Base-by-base conservation (phyloP, 2,888 invertebrate genomes). In the Melolontha melolontha region DNA sequence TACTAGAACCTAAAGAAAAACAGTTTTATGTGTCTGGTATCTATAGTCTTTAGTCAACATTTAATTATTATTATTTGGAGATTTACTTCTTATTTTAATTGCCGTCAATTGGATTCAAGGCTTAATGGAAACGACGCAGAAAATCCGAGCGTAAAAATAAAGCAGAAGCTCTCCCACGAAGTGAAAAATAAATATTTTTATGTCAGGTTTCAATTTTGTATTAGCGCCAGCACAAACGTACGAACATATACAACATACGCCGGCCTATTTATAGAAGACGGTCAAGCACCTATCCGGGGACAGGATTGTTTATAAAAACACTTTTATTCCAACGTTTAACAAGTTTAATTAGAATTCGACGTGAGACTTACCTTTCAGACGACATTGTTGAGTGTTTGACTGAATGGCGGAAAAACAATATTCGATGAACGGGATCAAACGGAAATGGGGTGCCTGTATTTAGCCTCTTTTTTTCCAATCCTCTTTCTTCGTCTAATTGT, bases 241-340 rank as follows among this genome's bases (percentile, higher is more conserved):
- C 34, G 34, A 5, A 34, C 34, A 10, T 27, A 44, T 44, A 41
- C 44, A 44, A 50, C 51, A 67, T 42, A 52, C 27, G 52, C 62
- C 16, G 34, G 63, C 47, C 29, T 67, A 67, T 67, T 67, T 67
- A 67, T 67, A 67, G 63, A 40, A 62, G 12, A 47, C 67, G 67
- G 67, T 67, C 67, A 67, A 67, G 62, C 52, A 67, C 67, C 67
- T 63, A 67, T 62, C 62, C 47, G 63, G 44, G 67, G 67, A 63
- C 63, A 63, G 54, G 44, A 54, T 14, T 67, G 67, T 67, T 67
- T 67, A 67, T 52, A 54, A 67, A 67, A 64, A 64, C 52, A 54
- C 27, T 67, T 47, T 54, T 63, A 67, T 67, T 67, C 63, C 62
- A 42, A 54, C 51, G 42, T 34, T 27, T 65, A 65, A 54, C 54